Base-by-base conservation (phyloP, 2,888 invertebrate species). In the Capitulum mitella region DNA sequence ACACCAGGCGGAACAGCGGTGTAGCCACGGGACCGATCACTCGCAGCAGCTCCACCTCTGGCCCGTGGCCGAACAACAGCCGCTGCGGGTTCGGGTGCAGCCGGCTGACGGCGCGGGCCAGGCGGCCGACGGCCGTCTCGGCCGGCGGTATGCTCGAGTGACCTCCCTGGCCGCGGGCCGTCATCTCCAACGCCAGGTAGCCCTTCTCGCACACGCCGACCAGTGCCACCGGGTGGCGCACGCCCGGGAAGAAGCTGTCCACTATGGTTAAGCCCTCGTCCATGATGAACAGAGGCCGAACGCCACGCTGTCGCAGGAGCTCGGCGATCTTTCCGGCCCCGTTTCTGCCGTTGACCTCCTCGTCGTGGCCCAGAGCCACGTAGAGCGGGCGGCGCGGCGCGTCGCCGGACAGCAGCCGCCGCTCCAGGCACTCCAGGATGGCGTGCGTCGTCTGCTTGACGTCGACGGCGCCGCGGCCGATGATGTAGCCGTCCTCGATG, bases 401-500 rank as follows among this genome's bases (percentile, higher is more conserved):
- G 79, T 85, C 84, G 14, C 85, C 86, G 61, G 82, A 83, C 70
- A 84, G 83, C 54, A 88, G 80, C 78, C 86, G 80, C 81, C 83
- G 86, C 80, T 88, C 87, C 61, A 87, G 78, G 10, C 87, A 86
- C 83, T 87, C 87, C 78, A 88, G 82, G 80, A 87, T 86, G 48
- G 79, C 80, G 80, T 81, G 79, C 32, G 10, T 22, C 54, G 84
- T 84, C 80, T 86, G 85, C 82, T 88, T 88, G 81, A 85, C 86
- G 84, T 88, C 88, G 78, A 88, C 85, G 26, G 88, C 84, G 64
- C 88, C 88, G 80, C 88, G 83, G 22, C 86, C 88, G 83, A 87
- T 88, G 58, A 88, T 85, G 81, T 84, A 86, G 37, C 70, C 70
- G 32, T 78, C 79, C n/a, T 84, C 85, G 43, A 87, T 84, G n/a